phyloP scores from a whole-genome alignment of 2,888 invertebrate genomes.

The Eupithecia exiguata region DNA sequence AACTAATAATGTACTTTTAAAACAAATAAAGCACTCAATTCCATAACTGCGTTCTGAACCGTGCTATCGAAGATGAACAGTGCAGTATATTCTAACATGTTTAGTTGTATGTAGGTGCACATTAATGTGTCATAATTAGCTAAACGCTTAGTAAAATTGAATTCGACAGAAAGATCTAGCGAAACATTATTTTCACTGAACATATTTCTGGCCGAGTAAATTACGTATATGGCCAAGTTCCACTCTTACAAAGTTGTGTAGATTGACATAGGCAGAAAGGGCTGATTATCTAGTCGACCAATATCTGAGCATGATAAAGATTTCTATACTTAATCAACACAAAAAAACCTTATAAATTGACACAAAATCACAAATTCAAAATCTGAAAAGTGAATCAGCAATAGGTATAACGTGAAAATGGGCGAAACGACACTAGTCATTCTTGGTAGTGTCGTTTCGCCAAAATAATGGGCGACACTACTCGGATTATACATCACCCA shows the following conservation, averaged over 20 bases:
- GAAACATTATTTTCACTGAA: not conserved
- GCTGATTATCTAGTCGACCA: not conserved
- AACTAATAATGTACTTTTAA: slow-evolving; percentile 23
- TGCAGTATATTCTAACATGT: slow-evolving; percentile 13
- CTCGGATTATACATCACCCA: not conserved
- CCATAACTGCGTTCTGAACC: slow-evolving; percentile 53
- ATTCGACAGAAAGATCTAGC: not conserved
- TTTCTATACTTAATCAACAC: not conserved
- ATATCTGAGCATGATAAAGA: not conserved
- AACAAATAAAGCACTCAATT: slow-evolving; percentile 32
- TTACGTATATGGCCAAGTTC: not conserved
- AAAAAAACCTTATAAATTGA: not conserved
- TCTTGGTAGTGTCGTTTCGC: too few relatives aligned
- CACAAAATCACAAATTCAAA: not conserved
- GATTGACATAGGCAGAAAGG: not conserved
- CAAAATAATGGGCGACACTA: too few relatives aligned
- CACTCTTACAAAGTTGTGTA: not conserved
- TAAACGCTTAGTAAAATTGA: not conserved
- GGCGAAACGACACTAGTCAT: too few relatives aligned
- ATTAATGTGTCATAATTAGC: not conserved
- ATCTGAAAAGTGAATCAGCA: not conserved
- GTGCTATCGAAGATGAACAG: slow-evolving; percentile 46
- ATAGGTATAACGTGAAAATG: too few relatives aligned
- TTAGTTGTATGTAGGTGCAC: slow-evolving; percentile 3
- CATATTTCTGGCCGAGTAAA: not conserved